A percentile compares a stretch with the other conserved stretches of the same genome.
phyloP scores from a whole-genome alignment of 2,113 vertebrate genomes.

The Oriolus oriolus region DNA sequence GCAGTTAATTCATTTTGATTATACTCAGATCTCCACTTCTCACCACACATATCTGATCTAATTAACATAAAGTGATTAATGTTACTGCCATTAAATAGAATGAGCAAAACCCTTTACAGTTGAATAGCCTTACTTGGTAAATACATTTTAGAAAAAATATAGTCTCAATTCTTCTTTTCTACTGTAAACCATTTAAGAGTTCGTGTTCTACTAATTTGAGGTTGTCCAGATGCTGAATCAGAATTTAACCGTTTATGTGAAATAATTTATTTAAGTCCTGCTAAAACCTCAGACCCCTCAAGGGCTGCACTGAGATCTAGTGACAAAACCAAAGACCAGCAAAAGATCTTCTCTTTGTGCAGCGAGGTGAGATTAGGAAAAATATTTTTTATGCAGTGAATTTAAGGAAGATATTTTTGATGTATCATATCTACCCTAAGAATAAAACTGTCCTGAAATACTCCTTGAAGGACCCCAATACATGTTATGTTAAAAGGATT shows the following conservation, averaged over 20 bases:
- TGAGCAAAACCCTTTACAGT: background rate
- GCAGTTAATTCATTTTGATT: constrained; percentile 9
- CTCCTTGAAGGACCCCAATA: background rate
- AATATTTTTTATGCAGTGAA: background rate
- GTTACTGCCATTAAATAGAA: background rate
- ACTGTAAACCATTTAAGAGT: background rate
- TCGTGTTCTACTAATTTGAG: background rate
- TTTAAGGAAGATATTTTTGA: background rate
- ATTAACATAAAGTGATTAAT: constrained; percentile 9
- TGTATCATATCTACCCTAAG: background rate
- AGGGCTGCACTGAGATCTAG: background rate
- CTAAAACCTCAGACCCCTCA: background rate
- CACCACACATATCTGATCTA: background rate
- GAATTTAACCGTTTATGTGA: background rate
- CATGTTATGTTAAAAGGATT: background rate
- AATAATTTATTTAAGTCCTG: background rate
- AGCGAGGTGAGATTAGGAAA: background rate
- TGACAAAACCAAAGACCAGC: background rate
- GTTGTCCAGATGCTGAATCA: background rate
- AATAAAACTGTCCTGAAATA: background rate
- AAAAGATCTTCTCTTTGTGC: background rate
- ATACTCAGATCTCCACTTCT: background rate
- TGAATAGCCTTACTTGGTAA: background rate
- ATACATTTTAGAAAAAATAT: background rate
- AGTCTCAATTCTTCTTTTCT: background rate